These are phyloP conservation scores for Numida meleagris DNA, from an alignment of 2,113 vertebrate genomes.

Conservation along the genomic window DNA sequence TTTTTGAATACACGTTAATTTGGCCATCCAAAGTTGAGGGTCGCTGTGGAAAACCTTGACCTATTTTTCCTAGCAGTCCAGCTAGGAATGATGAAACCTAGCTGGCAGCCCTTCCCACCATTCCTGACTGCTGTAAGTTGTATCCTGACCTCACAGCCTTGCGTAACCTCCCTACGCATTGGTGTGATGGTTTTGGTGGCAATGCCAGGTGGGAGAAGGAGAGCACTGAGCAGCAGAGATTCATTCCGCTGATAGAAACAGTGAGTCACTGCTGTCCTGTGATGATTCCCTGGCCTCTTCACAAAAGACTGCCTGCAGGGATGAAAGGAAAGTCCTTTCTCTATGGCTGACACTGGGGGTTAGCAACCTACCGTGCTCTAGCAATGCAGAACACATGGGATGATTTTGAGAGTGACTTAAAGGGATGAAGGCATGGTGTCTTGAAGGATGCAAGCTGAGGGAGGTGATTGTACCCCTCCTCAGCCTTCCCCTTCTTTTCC, in stretches of 20 bases:
- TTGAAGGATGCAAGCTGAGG: background rate
- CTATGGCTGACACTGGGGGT: background rate
- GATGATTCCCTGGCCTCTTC: conserved; percentile 18
- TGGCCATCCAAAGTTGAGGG: background rate
- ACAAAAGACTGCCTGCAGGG: background rate
- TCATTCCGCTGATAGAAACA: conserved; percentile 55
- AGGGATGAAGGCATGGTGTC: background rate
- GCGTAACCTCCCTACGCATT: background rate
- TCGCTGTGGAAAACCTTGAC: conserved; percentile 58
- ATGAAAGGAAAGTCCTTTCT: conserved; percentile 50
- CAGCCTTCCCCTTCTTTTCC: background rate
- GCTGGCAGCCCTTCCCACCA: conserved; percentile 14
- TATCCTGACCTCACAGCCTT: background rate
- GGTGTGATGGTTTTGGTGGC: conserved; percentile 42
- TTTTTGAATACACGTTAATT: background rate
- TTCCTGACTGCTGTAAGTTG: conserved; percentile 32
- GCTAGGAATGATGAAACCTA: background rate
- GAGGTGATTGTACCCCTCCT: background rate
- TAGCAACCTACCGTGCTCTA: background rate
- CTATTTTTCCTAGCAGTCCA: conserved; percentile 37
- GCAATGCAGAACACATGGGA: background rate
- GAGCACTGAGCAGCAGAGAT: conserved; percentile 39
- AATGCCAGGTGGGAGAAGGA: conserved; percentile 65
- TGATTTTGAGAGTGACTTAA: background rate
- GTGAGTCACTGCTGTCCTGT: conserved; percentile 42